Base-by-base conservation (phyloP, 2,113 vertebrate species). In the Lophochroa leadbeateri region DNA sequence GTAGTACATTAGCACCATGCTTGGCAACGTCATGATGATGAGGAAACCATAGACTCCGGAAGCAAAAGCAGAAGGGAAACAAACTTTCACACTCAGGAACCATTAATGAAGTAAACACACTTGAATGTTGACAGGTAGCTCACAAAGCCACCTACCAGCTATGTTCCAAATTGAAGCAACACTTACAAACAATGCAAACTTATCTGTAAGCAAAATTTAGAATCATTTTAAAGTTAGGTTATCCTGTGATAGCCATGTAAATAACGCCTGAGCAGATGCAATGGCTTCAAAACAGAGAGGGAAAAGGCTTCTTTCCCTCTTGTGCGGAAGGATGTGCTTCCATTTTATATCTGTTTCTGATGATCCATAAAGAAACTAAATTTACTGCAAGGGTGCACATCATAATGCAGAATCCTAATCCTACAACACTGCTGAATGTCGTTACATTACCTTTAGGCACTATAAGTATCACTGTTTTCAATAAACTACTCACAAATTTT, bases 21-120 rank as follows among this genome's bases (percentile, higher is more conserved):
- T 91, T 90, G 81, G 94, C 91, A 95, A 18, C 74, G 94, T 89
- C 92, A 89, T 0, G 0, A 29, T 96, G 96, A 96, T 96, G 96
- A 96, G 92, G 96, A 97, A 96, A 96, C 86, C 96, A 95, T 49
- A 87, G 94, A 27, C 44, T 84, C 92, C 76, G 88, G 92, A 96
- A 95, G 78, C 37, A 44, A 82, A 53, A 89, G 80, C 92, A 94
- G 86, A 84, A 91, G 69, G 91, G 88, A 94, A 97, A 94, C 90
- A 96, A 91, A 96, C 88, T 95, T 96, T 94, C 92, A 91, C 91
- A 44, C 86, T 96, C 82, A 90, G 86, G 86, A 82, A 11, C 49
- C 2, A 17, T 74, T 95, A 94, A 96, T 79, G 94, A 91, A 84
- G 88, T 82, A 94, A 97, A 95, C 96, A 96, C 86, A 76, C 70